Percentiles rank a stretch among this genome's conserved stretches.
These are phyloP conservation scores for Todus mexicanus DNA, from an alignment of 2,797 vertebrate genomes.

Conservation along the genomic window DNA sequence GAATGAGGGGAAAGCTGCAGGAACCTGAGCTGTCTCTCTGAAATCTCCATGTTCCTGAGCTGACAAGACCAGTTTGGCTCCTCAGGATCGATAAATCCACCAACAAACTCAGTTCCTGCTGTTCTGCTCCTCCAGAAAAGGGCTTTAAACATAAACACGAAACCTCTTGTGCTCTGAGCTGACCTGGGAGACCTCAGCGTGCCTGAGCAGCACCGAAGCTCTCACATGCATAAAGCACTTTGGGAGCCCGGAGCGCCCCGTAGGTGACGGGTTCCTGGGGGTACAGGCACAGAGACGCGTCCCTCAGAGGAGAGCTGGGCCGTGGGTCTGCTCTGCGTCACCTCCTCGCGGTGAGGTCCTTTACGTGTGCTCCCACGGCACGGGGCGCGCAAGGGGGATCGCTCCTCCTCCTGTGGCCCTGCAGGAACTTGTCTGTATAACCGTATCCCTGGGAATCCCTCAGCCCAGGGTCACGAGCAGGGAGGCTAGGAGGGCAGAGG, in stretches of 20 bases:
- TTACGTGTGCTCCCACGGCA: background rate
- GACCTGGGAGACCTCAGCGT: background rate
- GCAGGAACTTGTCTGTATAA: background rate
- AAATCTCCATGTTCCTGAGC: background rate
- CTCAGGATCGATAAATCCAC: background rate
- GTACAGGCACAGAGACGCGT: background rate
- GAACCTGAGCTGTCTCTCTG: background rate
- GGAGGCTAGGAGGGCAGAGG: background rate
- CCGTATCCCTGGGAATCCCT: background rate
- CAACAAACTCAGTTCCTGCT: background rate
- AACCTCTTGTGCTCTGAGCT: background rate
- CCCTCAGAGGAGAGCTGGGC: too few relatives aligned
- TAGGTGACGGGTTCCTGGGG: background rate
- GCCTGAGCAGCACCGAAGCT: background rate
- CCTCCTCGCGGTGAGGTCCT: background rate
- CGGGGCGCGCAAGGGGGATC: background rate
- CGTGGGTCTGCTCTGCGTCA: background rate
- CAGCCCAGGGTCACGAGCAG: background rate
- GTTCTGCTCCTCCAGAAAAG: background rate
- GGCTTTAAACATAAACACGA: background rate
- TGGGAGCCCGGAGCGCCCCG: background rate
- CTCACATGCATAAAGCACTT: too few relatives aligned
- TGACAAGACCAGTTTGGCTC: background rate
- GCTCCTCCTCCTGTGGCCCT: background rate
- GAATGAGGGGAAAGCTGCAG: background rate